Percentiles rank a stretch among this genome's conserved stretches.
Conservation (phyloP, 2,797 vertebrate genomes). For the Hipposideros larvatus region DNA sequence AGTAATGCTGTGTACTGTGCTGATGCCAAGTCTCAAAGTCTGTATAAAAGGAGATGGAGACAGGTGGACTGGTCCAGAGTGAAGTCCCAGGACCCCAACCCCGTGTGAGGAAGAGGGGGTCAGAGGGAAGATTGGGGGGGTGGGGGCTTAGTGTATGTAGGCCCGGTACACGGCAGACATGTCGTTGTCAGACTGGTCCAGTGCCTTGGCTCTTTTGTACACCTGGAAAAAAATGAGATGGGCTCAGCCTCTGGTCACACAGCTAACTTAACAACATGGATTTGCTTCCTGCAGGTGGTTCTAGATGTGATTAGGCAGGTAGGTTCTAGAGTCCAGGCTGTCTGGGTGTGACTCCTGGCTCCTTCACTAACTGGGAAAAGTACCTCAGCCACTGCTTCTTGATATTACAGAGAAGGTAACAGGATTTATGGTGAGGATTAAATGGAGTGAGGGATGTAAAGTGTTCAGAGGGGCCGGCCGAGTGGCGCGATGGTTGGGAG, state of each 20-base stretch:
- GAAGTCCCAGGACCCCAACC: slow-evolving; percentile 89
- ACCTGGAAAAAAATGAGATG: slow-evolving; percentile 89
- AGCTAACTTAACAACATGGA: neutral
- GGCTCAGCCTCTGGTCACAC: neutral
- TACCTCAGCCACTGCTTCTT: neutral
- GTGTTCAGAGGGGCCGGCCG: neutral
- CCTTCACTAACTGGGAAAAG: neutral
- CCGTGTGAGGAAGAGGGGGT: slow-evolving; percentile 74
- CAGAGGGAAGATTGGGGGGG: slow-evolving; percentile 79
- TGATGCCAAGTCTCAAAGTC: slow-evolving; percentile 88
- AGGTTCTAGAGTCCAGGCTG: neutral
- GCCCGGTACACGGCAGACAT: slow-evolving; percentile 99
- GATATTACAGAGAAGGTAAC: neutral
- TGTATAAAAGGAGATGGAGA: slow-evolving; percentile 90
- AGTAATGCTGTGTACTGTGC: slow-evolving; percentile 85
- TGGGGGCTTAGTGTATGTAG: slow-evolving; percentile 96
- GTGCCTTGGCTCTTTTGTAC: slow-evolving; percentile 99
- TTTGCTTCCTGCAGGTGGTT: neutral
- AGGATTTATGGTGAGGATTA: neutral
- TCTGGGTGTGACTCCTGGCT: neutral
- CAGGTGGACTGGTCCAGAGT: slow-evolving; percentile 93
- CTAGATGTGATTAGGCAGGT: neutral
- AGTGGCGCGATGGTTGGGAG: no score
- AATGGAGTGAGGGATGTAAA: neutral
- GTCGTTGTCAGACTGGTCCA: slow-evolving; percentile 99